Evolutionary conservation across 2,113 vertebrate genomes (phyloP), one percentile per base, ranked within the genome.

Genomic region (Apistogramma diplotaenia): DNA sequence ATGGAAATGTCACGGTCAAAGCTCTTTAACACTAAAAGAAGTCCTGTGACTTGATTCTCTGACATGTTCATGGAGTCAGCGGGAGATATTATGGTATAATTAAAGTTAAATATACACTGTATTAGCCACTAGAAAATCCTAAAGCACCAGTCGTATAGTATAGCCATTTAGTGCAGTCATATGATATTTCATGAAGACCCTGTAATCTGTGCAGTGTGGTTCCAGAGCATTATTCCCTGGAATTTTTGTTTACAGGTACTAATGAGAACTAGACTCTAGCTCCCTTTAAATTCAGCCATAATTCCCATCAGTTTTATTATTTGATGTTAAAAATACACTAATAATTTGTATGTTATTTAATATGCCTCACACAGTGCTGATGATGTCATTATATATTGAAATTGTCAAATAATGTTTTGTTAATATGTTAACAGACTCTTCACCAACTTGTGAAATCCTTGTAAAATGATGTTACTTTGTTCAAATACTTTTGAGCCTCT

Each of bases 31-130:
- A 3, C 74, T 58, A 77, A 86, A 81, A 84, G 67, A 85, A 82
- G 80, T 87, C 84, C 83, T 81, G 86, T 83, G 86, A 88, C 84
- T 87, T 15, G 81, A 81, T 79, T 79, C 65, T 65, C 82, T 84
- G 81, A 86, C 87, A 76, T 46, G 67, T 71, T 73, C 78, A 56
- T 65, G 40, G 40, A 86, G 76, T 79, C 74, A 77, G 85, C 81
- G 54, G 85, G 74, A 83, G 62, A 83, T 83, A 84, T 79, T 88
- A 85, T 67, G 76, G 74, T 81, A 86, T 88, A 70, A 89, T 75
- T 75, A 77, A 83, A 88, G 18, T 51, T 25, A 56, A 25, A 11
- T 2, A 37, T 70, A 33, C 0, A 12, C 72, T 57, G 57, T 18
- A 57, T 53, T 49, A 18, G 15, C 46, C 46, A 49, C 59, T 62